Base-by-base conservation (phyloP, 2,113 vertebrate genomes). In the Galemys pyrenaicus region DNA sequence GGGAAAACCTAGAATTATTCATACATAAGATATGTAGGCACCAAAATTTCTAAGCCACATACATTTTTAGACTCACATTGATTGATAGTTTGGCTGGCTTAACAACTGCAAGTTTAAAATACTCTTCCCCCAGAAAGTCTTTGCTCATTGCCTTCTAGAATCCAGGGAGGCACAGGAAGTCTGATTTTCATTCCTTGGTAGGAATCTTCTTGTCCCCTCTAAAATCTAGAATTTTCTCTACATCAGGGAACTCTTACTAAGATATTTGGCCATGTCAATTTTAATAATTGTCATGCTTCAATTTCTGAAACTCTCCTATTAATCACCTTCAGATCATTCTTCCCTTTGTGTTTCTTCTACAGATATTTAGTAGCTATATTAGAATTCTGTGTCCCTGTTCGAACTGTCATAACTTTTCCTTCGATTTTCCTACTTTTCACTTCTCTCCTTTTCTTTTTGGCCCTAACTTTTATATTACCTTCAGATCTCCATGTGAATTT, bases 61-160 rank as follows among this genome's bases (percentile, higher is more conserved):
- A 68, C 41, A 89, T 68, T 90, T 95, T 92, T 41, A 82, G 41
- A n/a, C 5, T 83, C 71, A 83, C 28, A 46, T 4, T 74, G 56
- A 83, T 15, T 73, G 87, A 91, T 41, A 91, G 75, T 62, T 90
- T 79, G 81, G 58, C 24, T 89, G 12, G 15, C 56, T 79, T 58
- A 51, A 68, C 26, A 92, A 49, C 20, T 44, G 3, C 86, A 89
- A 83, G n/a, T 78, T 89, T 95, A 77, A 96, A 90, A 84, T 73
- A 87, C 2, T 67, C 13, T 74, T 82, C 13, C 81, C 10, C 65
- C 51, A 79, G 26, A 67, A 90, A 87, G 51, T 68, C 28, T 56
- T 79, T 90, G 17, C 58, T 87, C 16, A 5, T 74, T 87, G 58
- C 35, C 32, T 54, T 90, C 22, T 87, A 56, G 35, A 94, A 56